Percentiles rank a stretch among this genome's conserved stretches.
Conservation (phyloP, 2,797 vertebrate genomes). For the Huso huso region DNA sequence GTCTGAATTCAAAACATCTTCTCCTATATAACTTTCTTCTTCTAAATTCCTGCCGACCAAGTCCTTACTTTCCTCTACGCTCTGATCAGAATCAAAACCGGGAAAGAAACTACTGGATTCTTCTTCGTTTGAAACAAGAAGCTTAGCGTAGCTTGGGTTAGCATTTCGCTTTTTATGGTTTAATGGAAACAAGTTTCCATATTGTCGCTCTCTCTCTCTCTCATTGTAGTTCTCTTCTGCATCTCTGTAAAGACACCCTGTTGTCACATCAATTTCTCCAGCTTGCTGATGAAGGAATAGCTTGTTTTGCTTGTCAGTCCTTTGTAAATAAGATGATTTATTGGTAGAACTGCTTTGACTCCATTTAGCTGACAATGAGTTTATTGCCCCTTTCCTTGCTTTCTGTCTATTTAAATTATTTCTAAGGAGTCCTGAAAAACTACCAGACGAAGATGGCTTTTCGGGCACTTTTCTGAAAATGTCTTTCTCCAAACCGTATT, state of each 20-base stretch:
- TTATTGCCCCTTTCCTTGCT: constrained; percentile 66
- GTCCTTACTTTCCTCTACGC: constrained; percentile 51
- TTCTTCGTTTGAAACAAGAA: constrained; percentile 57
- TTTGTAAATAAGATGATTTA: constrained; percentile 61
- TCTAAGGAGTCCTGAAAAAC: constrained; percentile 67
- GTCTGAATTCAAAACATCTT: no score
- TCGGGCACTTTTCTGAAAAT: constrained; percentile 22
- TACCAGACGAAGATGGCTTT: constrained; percentile 47
- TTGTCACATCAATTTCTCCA: constrained; percentile 66
- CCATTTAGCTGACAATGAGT: constrained; percentile 56
- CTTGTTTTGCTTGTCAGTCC: constrained; percentile 66
- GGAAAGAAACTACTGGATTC: constrained; percentile 63
- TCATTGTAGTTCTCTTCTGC: constrained; percentile 57
- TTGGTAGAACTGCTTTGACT: constrained; percentile 75
- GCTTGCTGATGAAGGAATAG: constrained; percentile 58
- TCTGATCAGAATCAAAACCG: constrained; percentile 51
- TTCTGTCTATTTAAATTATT: constrained; percentile 72
- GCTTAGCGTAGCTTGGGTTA: constrained; percentile 52
- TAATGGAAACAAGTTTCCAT: constrained; percentile 56
- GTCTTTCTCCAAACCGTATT: constrained; percentile 48
- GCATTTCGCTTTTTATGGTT: constrained; percentile 66
- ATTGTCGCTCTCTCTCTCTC: constrained; percentile 60
- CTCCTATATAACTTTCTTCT: constrained; percentile 46
- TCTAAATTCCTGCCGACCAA: constrained; percentile 50
- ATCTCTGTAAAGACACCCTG: constrained; percentile 64